phyloP scores from a whole-genome alignment of 2,888 invertebrate species.

The Adela reaumurella region DNA sequence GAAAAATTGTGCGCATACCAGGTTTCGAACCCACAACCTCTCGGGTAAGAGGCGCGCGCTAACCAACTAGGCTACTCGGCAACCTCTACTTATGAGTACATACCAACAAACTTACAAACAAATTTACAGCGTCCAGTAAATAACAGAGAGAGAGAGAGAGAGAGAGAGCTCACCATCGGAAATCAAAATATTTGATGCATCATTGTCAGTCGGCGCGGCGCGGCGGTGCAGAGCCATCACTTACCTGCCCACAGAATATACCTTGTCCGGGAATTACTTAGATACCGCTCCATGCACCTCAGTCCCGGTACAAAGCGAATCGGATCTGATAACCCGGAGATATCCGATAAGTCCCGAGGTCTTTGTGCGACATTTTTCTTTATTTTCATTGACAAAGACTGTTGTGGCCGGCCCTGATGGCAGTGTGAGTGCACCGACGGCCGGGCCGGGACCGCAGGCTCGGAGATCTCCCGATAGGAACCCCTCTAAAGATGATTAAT shows the following conservation, averaged over 20 bases:
- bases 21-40: too few relatives aligned
- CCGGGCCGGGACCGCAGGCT: not conserved
- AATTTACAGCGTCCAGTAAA: too few relatives aligned
- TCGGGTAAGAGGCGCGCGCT: too few relatives aligned
- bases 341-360: not conserved
- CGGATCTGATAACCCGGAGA: not conserved
- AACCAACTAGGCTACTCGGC: too few relatives aligned
- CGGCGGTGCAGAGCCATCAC: too few relatives aligned
- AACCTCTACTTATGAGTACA: too few relatives aligned
- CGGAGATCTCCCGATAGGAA: not conserved
- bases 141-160: too few relatives aligned
- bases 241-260: too few relatives aligned
- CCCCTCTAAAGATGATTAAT: not conserved
- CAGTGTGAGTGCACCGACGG: not conserved
- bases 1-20: too few relatives aligned
- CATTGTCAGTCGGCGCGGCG: not conserved
- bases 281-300: not conserved
- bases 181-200: not conserved
- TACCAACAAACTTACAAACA: too few relatives aligned
- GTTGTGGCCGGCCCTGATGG: not conserved
- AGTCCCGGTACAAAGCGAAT: not conserved
- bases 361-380: not conserved
- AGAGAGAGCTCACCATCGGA: not conserved
- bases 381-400: not conserved
- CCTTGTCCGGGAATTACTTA: not conserved